phyloP scores from a whole-genome alignment of 1,140 invertebrate genomes.

The Drosophila sucinea region DNA sequence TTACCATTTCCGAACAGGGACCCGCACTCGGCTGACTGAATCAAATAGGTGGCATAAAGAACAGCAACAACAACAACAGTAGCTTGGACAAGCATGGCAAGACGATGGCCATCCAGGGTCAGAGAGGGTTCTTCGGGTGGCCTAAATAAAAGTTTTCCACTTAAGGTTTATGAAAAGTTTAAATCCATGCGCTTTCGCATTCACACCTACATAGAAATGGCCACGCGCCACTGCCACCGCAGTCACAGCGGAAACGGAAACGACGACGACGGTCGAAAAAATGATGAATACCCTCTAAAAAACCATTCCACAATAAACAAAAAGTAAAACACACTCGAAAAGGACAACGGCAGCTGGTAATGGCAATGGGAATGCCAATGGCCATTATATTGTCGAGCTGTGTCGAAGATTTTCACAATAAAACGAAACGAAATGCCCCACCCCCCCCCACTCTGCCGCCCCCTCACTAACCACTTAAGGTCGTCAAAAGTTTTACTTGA shows the following conservation, averaged over 20 bases:
- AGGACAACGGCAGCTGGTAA: slow-evolving; percentile 42
- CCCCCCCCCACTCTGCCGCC: background rate
- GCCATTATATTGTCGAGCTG: slow-evolving; percentile 52
- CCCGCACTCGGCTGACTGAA: slow-evolving; percentile 43
- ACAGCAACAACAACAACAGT: slow-evolving; percentile 32
- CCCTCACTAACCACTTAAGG: slow-evolving; percentile 55
- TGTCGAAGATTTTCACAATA: slow-evolving; percentile 62
- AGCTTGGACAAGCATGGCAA: slow-evolving; percentile 18
- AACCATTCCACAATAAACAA: slow-evolving; percentile 1
- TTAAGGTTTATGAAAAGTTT: slow-evolving; percentile 81
- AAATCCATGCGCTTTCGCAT: slow-evolving; percentile 49
- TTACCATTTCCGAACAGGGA: slow-evolving; percentile 45
- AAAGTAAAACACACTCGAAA: slow-evolving; percentile 50
- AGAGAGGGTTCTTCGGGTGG: slow-evolving; percentile 21
- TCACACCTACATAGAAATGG: slow-evolving; percentile 52
- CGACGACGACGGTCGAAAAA: slow-evolving; percentile 57
- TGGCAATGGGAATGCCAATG: slow-evolving; percentile 39
- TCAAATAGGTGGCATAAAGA: slow-evolving; percentile 71
- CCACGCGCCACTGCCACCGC: background rate
- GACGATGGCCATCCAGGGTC: slow-evolving; percentile 2
- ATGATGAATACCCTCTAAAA: slow-evolving; percentile 63
- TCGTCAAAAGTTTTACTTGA: slow-evolving; percentile 32
- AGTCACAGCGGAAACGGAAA: slow-evolving; percentile 56
- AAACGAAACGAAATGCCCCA: slow-evolving; percentile 25
- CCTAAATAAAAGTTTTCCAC: slow-evolving; percentile 81